Evolutionary conservation across 2,113 vertebrate species (phyloP), one percentile per base, ranked within the genome.

Genomic region (Chaenocephalus aceratus): DNA sequence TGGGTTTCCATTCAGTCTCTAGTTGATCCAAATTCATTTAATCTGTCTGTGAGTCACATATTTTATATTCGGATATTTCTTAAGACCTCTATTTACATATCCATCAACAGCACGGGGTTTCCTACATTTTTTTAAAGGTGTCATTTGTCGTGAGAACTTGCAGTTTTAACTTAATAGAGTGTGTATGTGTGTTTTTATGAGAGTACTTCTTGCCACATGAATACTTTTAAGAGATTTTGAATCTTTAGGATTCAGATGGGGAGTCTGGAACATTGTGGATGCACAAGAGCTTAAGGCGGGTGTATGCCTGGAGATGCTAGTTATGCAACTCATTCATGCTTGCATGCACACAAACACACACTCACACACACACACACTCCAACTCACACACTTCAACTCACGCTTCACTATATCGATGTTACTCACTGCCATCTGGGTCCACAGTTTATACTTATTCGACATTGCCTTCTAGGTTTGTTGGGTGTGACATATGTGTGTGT

Each of bases 371-470:
- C 51, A 52, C 5, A 62, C n/a, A 63, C 66, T 3, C 46, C 63
- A 34, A 69, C 69, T 65, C 16, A 10, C 57, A n/a, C 14, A 16
- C 49, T 44, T 64, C 36, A 74, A 78, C 72, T 41, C 77, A 80
- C 10, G n/a, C 85, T 67, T 85, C 69, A 80, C 63, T 89, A 61
- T 80, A 81, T 79, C 56, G 48, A 58, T 74, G 64, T 83, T 68
- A 90, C 63, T 18, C 80, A 74, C 74, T 76, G 82, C 84, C 89
- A 89, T 88, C 88, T 88, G 89, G 59, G 64, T 82, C 86, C 72
- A 80, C 62, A 75, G 49, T 85, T 75, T 73, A 73, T 41, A 46
- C 74, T 61, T 67, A 76, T 64, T 85, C 61, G 21, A 70, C 72
- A 80, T 62, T 63, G 26, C 73, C 76, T 30, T 30, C 3, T 63